A percentile compares a stretch with the other conserved stretches of the same genome.
These are phyloP conservation scores for Centropyge bicolor DNA, from an alignment of 2,797 vertebrate genomes.

Conservation along the genomic window DNA sequence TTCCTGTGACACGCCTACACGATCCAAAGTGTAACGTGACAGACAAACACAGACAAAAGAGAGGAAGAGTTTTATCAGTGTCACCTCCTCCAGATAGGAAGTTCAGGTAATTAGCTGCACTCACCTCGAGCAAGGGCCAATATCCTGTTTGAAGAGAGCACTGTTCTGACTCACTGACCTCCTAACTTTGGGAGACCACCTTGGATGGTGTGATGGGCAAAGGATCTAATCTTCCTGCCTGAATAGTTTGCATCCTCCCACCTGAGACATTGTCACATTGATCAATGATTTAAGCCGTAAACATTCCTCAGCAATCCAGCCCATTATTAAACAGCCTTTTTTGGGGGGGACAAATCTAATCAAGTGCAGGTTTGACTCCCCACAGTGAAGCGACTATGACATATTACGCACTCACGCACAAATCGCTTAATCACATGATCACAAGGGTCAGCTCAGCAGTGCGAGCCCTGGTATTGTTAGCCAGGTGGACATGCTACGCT, in stretches of 20 bases:
- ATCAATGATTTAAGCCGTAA: conserved; percentile 62
- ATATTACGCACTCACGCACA: conserved; percentile 40
- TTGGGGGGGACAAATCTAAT: conserved; percentile 46
- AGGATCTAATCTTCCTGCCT: conserved; percentile 69
- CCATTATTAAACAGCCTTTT: conserved; percentile 12
- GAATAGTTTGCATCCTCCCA: conserved; percentile 70
- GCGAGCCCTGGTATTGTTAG: conserved; percentile 61
- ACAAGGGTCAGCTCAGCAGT: conserved; percentile 53
- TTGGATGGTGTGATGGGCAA: conserved; percentile 58
- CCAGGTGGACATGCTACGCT: conserved; percentile 65
- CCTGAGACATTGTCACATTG: conserved; percentile 57
- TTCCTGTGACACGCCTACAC: conserved; percentile 18
- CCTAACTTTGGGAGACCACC: conserved; percentile 65
- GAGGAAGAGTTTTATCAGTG: conserved; percentile 80
- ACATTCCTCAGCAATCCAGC: conserved; percentile 44
- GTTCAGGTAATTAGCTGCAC: conserved; percentile 81
- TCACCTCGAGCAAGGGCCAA: conserved; percentile 77
- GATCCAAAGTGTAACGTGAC: conserved; percentile 44
- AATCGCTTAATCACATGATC: conserved; percentile 68
- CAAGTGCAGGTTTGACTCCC: conserved; percentile 34
- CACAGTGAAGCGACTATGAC: conserved; percentile 28
- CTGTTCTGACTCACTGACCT: conserved; percentile 87
- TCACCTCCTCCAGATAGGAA: conserved; percentile 85
- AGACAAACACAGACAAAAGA: conserved; percentile 62
- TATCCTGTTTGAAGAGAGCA: conserved; percentile 81